These are phyloP conservation scores for Clupea harengus DNA, from an alignment of 2,113 vertebrate species.

Conservation along the genomic window DNA sequence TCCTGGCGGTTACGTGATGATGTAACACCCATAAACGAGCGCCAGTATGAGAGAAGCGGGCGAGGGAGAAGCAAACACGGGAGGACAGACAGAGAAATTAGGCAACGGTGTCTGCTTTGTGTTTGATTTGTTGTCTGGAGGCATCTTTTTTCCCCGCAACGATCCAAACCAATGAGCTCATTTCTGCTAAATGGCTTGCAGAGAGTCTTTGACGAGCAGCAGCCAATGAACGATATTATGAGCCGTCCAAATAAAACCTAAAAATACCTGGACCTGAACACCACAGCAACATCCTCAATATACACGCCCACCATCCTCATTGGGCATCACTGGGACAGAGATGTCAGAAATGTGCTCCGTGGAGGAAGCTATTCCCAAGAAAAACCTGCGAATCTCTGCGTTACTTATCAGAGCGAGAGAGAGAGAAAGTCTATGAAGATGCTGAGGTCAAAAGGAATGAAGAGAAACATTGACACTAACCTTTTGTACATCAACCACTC, in stretches of 20 bases:
- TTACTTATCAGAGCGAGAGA: conserved; percentile 29
- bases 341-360: neutral
- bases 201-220: neutral
- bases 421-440: conserved; percentile 30
- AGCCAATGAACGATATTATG: neutral
- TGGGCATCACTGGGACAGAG: neutral
- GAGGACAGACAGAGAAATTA: neutral
- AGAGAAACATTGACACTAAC: conserved; percentile 32
- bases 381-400: conserved; percentile 12
- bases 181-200: neutral
- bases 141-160: neutral
- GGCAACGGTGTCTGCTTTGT: neutral
- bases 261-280: neutral
- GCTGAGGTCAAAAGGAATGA: conserved; percentile 38
- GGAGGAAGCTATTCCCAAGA: neutral
- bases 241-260: neutral
- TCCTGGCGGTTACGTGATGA: neutral
- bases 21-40: neutral
- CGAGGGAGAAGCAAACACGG: neutral
- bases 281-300: neutral
- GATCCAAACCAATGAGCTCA: neutral
- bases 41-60: neutral
- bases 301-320: neutral
- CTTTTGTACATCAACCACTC: conserved; percentile 40
- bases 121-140: neutral